These are phyloP conservation scores for Leucophenga montana DNA, from an alignment of 2,888 invertebrate species.

Conservation along the genomic window DNA sequence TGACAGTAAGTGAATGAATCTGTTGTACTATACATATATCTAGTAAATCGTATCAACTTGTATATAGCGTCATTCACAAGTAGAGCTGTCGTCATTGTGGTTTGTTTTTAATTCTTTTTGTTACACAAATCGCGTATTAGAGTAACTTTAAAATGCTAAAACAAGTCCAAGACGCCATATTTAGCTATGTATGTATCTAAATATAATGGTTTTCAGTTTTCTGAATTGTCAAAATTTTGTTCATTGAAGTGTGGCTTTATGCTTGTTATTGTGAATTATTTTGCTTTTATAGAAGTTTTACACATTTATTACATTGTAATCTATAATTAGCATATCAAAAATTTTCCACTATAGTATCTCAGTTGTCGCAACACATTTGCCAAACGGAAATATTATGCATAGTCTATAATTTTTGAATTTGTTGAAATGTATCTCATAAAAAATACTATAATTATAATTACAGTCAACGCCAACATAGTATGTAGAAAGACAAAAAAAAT, in stretches of 20 bases:
- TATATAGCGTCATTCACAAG: no score
- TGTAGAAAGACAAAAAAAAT: constrained; percentile 54
- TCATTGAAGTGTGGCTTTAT: no score
- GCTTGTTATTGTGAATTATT: no score
- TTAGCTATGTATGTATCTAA: no score
- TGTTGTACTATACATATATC: constrained; percentile 36
- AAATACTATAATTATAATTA: constrained; percentile 42
- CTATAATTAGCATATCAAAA: constrained; percentile 1
- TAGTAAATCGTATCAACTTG: constrained; percentile 30
- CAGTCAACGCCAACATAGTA: constrained; percentile 65
- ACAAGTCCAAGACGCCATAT: no score
- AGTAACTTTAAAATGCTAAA: no score
- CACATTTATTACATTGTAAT: neutral
- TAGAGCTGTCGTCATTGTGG: no score
- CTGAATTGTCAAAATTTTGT: no score
- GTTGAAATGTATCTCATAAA: constrained; percentile 24
- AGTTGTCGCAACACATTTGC: constrained; percentile 33
- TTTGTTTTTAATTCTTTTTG: no score
- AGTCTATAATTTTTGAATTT: constrained; percentile 68
- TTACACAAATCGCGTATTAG: neutral
- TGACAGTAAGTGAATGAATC: constrained; percentile 45
- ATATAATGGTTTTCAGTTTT: neutral
- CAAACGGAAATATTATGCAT: constrained; percentile 59
- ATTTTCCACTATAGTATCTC: constrained; percentile 3
- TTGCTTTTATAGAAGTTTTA: no score